Conservation (phyloP, 2,888 invertebrate species). For the Amphipyra tragopoginis region DNA sequence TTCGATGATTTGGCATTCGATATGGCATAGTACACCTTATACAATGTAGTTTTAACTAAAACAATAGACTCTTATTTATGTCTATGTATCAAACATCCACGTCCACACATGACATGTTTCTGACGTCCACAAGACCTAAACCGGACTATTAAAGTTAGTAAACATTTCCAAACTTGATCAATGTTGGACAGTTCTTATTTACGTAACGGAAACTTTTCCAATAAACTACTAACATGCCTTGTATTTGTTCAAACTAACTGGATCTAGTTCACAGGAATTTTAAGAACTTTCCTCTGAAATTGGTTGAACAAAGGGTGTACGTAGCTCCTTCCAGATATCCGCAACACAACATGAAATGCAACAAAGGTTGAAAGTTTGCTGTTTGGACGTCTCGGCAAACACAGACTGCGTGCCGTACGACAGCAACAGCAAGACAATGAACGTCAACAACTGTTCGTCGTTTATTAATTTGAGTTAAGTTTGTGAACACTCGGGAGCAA, state of each 20-base stretch:
- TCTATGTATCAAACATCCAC: not conserved
- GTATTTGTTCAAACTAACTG: slow-evolving; percentile 38
- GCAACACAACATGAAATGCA: too few species aligned
- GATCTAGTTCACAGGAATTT: slow-evolving; percentile 39
- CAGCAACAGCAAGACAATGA: too few species aligned
- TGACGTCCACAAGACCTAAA: not conserved
- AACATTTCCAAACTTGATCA: slow-evolving; percentile 54
- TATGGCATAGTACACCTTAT: too few species aligned
- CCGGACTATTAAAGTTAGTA: slow-evolving; percentile 28
- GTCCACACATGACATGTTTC: not conserved
- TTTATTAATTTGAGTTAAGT: too few species aligned
- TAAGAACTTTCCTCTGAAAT: slow-evolving; percentile 24
- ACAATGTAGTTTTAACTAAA: not conserved
- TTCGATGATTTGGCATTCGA: too few species aligned
- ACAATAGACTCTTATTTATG: not conserved
- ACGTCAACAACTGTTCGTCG: too few species aligned
- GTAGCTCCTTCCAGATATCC: too few species aligned
- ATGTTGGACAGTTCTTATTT: slow-evolving; percentile 56
- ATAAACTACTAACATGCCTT: slow-evolving; percentile 45
- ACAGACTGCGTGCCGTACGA: too few species aligned
- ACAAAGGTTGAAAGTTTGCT: too few species aligned
- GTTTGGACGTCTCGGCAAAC: too few species aligned
- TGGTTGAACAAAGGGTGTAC: slow-evolving; percentile 22
- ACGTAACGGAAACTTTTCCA: slow-evolving; percentile 50
- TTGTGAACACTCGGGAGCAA: too few species aligned